Conservation (phyloP, 2,113 vertebrate species). For the Anolis sagrei region DNA sequence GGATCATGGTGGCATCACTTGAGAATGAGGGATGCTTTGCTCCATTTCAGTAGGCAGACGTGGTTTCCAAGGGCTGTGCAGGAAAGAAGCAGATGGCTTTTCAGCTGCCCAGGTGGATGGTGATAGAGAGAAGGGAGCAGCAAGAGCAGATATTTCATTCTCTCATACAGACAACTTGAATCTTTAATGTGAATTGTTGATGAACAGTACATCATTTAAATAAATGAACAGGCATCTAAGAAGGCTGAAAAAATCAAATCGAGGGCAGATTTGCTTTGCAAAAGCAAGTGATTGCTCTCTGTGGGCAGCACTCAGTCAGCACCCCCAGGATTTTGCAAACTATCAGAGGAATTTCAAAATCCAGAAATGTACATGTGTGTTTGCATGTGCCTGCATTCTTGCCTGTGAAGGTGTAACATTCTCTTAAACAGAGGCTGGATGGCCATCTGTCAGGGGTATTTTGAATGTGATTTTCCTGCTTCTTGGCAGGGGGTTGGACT, state of each 20-base stretch:
- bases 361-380: background rate
- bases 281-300: background rate
- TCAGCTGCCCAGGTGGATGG: background rate
- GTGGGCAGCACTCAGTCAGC: background rate
- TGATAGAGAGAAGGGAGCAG: background rate
- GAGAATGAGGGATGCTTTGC: background rate
- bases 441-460: no score
- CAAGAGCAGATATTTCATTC: background rate
- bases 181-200: background rate
- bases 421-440: no score
- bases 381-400: no score
- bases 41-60: background rate
- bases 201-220: background rate
- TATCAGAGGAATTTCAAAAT: background rate
- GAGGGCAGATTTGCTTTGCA: background rate
- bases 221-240: slow-evolving; percentile 9
- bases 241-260: background rate
- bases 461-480: no score
- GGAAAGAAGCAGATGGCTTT: background rate
- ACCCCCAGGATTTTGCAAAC: background rate
- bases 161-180: background rate
- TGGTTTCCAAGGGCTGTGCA: background rate
- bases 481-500: no score
- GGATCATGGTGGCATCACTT: background rate
- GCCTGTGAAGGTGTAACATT: background rate